These are phyloP conservation scores for Cydia strobilella DNA, from an alignment of 1,140 invertebrate genomes.

Conservation along the genomic window DNA sequence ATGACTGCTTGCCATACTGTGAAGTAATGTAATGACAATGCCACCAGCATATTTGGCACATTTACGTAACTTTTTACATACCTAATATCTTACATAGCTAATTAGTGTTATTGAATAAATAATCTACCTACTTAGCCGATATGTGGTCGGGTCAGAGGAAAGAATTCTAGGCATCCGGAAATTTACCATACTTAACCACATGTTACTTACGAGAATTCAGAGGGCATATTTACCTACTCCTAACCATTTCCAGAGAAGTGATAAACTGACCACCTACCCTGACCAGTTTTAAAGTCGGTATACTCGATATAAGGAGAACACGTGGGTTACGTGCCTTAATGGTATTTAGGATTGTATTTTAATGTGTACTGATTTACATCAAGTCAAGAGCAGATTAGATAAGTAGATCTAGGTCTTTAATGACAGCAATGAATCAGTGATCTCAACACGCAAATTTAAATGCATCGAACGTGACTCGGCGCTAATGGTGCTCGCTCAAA, in stretches of 20 bases:
- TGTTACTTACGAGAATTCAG: constrained; percentile 2
- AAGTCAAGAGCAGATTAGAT: not conserved
- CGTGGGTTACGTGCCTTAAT: not conserved
- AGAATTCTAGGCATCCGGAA: constrained; percentile 3
- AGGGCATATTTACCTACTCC: constrained; percentile 1
- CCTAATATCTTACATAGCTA: not conserved
- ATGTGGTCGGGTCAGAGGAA: not conserved
- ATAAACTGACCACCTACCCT: constrained; percentile 2
- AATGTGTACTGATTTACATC: not conserved
- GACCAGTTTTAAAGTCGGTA: not conserved
- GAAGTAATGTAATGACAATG: not conserved
- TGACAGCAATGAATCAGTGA: not conserved
- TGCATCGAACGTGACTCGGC: not conserved
- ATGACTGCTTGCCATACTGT: not conserved
- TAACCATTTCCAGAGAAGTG: not conserved
- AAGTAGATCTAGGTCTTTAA: constrained; percentile 3
- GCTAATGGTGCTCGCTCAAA: not conserved
- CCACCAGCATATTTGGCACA: not conserved
- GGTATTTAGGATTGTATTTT: not conserved
- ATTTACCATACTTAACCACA: constrained; percentile 8
- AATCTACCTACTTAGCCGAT: not conserved
- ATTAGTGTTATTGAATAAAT: too few species aligned
- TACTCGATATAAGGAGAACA: not conserved
- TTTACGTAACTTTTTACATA: not conserved
- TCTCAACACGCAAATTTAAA: not conserved